Percentiles rank a stretch among this genome's conserved stretches.
Evolutionary conservation across 2,113 vertebrate genomes (phyloP).

Genomic region (Amphiprion percula): DNA sequence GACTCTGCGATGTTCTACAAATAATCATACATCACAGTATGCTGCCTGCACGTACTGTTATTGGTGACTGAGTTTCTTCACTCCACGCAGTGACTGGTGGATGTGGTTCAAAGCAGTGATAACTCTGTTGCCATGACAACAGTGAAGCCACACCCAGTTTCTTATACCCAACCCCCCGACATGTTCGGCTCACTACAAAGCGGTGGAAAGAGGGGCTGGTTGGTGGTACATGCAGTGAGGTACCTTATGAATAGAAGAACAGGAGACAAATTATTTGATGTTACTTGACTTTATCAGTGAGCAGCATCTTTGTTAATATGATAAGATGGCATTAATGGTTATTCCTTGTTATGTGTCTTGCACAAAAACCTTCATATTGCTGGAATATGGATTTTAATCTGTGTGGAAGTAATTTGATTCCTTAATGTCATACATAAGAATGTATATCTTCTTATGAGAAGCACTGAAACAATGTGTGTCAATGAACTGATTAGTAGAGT

Average conservation of each 20-base stretch:
- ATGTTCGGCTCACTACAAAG: constrained; percentile 40
- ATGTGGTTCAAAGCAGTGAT: constrained; percentile 56
- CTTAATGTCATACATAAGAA: not conserved
- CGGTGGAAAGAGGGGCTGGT: constrained; percentile 22
- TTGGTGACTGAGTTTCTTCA: constrained; percentile 30
- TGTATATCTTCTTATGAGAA: not conserved
- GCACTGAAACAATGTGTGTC: no score
- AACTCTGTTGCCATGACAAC: constrained; percentile 80
- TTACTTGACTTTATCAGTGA: not conserved
- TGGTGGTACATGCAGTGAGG: constrained; percentile 43
- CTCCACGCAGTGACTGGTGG: constrained; percentile 30
- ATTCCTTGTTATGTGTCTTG: not conserved
- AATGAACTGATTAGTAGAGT: no score
- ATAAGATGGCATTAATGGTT: not conserved
- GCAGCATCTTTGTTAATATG: not conserved
- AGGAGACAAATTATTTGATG: not conserved
- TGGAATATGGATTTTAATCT: not conserved
- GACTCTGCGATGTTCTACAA: constrained; percentile 15
- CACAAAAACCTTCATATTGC: not conserved
- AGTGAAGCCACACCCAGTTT: constrained; percentile 69
- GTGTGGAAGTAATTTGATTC: not conserved
- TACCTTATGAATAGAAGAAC: constrained; percentile 21
- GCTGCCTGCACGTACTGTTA: not conserved
- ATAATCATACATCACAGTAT: not conserved
- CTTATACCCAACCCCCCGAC: constrained; percentile 58